A percentile compares a stretch with the other conserved stretches of the same genome.
Conservation (phyloP, 2,113 vertebrate species). For the Laticauda colubrina region DNA sequence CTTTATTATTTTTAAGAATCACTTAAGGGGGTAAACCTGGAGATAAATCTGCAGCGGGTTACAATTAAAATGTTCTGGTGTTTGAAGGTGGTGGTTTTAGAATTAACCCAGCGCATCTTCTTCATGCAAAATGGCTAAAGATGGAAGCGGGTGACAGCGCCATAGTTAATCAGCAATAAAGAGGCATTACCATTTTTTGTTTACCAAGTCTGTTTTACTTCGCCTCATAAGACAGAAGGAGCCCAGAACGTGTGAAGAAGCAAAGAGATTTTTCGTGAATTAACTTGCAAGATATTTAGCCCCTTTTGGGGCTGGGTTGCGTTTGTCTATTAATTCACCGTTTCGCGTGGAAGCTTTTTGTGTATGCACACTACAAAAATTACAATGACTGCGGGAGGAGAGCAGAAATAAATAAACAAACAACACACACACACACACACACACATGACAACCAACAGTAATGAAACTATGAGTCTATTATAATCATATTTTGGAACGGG, state of each 20-base stretch:
- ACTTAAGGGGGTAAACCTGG: not conserved
- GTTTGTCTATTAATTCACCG: not conserved
- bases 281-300: not conserved
- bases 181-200: not conserved
- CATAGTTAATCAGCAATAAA: not conserved
- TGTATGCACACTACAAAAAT: not conserved
- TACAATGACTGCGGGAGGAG: not conserved
- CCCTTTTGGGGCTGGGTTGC: fast-evolving
- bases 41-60: not conserved
- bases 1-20: not conserved
- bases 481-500: not conserved
- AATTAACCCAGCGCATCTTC: not conserved
- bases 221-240: fast-evolving
- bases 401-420: not conserved
- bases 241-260: not conserved
- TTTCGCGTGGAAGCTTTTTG: fast-evolving
- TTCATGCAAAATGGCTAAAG: too few relatives aligned
- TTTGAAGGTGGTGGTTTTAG: not conserved
- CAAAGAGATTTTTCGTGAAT: not conserved
- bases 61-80: too few relatives aligned
- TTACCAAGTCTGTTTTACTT: not conserved
- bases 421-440: fast-evolving
- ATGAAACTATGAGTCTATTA: not conserved
- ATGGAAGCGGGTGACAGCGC: not conserved
- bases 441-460: fast-evolving